Percentiles rank a stretch among this genome's conserved stretches.
phyloP scores from a whole-genome alignment of 2,113 vertebrate genomes.

The Sclerurus mexicanus region DNA sequence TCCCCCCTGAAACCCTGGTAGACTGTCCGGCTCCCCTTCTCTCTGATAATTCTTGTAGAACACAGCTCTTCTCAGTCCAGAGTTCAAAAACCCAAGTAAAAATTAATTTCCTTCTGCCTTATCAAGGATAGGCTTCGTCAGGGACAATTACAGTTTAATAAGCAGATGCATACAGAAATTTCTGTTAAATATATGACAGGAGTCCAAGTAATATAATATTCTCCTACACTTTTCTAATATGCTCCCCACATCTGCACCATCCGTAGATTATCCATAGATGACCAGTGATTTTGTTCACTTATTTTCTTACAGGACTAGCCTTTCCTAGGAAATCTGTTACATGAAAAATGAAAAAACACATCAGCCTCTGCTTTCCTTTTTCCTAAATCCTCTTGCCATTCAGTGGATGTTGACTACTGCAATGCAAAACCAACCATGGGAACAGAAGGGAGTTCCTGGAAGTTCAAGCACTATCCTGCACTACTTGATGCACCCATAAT shows the following conservation, averaged over 20 bases:
- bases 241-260: not conserved
- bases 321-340: not conserved
- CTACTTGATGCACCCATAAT: not conserved
- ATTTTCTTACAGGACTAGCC: not conserved
- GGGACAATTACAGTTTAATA: not conserved
- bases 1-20: not conserved
- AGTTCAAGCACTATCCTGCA: not conserved
- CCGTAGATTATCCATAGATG: not conserved
- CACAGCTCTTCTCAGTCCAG: not conserved
- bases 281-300: not conserved
- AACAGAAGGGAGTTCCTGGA: not conserved
- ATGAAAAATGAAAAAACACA: not conserved
- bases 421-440: not conserved
- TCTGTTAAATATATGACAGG: not conserved
- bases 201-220: not conserved
- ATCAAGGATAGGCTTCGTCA: not conserved
- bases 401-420: not conserved
- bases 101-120: not conserved
- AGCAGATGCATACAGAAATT: not conserved
- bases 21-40: not conserved
- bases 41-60: not conserved
- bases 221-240: not conserved
- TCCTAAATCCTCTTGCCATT: not conserved
- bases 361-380: not conserved
- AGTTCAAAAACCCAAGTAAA: rapidly evolving